Conservation (phyloP, 2,113 vertebrate species). For the Nipponia nippon region DNA sequence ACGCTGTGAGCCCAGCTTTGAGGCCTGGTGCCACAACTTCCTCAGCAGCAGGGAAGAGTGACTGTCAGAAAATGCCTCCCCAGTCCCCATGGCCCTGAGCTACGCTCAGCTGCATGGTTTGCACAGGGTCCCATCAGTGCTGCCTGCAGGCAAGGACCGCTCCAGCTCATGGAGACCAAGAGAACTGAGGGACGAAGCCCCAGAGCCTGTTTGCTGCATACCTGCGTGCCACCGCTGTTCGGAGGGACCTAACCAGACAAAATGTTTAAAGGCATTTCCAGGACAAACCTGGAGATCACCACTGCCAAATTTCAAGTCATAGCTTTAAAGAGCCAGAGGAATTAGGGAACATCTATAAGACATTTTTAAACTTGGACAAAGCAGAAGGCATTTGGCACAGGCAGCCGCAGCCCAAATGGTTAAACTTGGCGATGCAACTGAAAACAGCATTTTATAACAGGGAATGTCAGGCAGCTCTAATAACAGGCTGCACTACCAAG, state of each 20-base stretch:
- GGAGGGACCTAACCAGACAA: not conserved
- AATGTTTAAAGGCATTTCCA: not conserved
- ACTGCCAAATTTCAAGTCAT: not conserved
- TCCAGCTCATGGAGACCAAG: too few relatives aligned
- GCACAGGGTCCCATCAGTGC: not conserved
- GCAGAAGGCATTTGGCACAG: not conserved
- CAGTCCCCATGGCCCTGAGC: accelerated
- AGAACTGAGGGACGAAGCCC: too few relatives aligned
- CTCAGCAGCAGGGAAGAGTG: not conserved
- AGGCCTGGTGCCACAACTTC: not conserved
- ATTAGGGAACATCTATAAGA: not conserved
- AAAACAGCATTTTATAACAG: not conserved
- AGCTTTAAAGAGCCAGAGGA: not conserved
- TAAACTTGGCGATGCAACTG: not conserved
- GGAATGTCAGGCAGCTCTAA: not conserved
- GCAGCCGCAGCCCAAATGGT: not conserved
- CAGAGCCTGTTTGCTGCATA: not conserved
- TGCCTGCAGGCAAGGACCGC: too few relatives aligned
- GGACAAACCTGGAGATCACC: not conserved
- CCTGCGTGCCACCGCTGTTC: not conserved
- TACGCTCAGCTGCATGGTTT: accelerated
- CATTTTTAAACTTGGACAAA: not conserved
- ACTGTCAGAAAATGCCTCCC: not conserved
- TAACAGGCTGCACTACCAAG: not conserved
- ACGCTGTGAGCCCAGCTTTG: not conserved